These are phyloP conservation scores for Macrochelys suwanniensis DNA, from an alignment of 2,797 vertebrate genomes.

Conservation along the genomic window DNA sequence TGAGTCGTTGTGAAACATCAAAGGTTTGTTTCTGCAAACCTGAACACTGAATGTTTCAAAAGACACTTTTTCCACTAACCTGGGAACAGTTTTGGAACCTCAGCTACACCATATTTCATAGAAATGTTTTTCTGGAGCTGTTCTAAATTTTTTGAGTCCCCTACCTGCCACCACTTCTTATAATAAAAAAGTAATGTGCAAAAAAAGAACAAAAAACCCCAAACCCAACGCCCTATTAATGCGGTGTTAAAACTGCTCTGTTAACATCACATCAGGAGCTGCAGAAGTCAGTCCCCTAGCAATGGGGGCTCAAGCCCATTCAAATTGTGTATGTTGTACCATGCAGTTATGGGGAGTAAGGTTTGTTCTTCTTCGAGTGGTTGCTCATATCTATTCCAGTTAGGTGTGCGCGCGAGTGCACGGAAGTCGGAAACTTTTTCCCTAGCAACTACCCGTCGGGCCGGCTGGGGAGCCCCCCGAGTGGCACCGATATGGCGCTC, in stretches of 20 bases:
- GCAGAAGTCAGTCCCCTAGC: not conserved
- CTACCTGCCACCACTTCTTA: not conserved
- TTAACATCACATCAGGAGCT: not conserved
- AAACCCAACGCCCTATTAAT: not conserved
- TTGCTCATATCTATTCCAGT: too few relatives aligned
- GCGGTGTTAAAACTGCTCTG: not conserved
- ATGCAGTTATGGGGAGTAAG: not conserved
- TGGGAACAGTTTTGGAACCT: not conserved
- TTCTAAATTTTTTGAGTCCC: not conserved
- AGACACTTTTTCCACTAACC: not conserved
- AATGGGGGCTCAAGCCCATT: not conserved
- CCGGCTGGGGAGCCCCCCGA: too few relatives aligned
- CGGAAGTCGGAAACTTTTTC: too few relatives aligned
- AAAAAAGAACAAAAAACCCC: not conserved
- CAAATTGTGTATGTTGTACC: not conserved
- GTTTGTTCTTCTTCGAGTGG: not conserved
- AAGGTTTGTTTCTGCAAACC: not conserved
- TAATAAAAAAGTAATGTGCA: not conserved
- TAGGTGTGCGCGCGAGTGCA: too few relatives aligned
- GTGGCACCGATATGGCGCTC: too few relatives aligned
- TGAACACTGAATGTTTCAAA: not conserved
- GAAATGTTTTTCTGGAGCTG: not conserved
- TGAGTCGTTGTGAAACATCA: constrained; percentile 6
- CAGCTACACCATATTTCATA: not conserved
- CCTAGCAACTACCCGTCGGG: too few relatives aligned